These are phyloP conservation scores for Phaethon lepturus DNA, from an alignment of 2,113 vertebrate genomes.

Conservation along the genomic window DNA sequence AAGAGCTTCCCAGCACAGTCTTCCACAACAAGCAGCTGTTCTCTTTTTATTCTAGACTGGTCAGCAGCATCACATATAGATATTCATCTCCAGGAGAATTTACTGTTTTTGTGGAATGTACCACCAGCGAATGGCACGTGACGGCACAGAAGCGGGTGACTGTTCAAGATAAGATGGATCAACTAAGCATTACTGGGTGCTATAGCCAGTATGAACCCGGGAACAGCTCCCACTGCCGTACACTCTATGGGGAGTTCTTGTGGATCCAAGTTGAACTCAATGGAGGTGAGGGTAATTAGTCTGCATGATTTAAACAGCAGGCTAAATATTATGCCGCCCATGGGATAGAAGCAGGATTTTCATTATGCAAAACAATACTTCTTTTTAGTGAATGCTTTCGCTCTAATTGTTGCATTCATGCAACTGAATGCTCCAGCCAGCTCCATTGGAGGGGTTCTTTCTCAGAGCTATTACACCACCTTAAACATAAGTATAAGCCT, in stretches of 20 bases:
- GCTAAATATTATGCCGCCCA: neutral
- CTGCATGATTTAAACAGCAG: neutral
- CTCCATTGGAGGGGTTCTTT: neutral
- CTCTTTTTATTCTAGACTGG: slow-evolving; percentile 23
- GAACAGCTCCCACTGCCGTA: slow-evolving; percentile 75
- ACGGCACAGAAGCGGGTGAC: slow-evolving; percentile 82
- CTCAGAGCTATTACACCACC: neutral
- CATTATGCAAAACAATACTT: neutral
- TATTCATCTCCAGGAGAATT: slow-evolving; percentile 84
- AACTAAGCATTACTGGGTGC: slow-evolving; percentile 78
- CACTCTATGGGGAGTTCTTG: slow-evolving; percentile 69
- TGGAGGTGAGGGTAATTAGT: slow-evolving; percentile 75
- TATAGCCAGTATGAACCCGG: slow-evolving; percentile 72
- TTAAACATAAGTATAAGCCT: neutral
- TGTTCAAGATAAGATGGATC: slow-evolving; percentile 77
- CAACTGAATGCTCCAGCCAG: neutral
- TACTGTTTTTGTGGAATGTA: slow-evolving; percentile 85
- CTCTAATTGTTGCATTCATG: neutral
- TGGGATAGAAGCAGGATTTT: neutral
- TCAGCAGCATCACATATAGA: slow-evolving; percentile 81
- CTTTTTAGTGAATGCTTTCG: neutral
- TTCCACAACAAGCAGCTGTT: neutral
- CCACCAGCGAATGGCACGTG: slow-evolving; percentile 91
- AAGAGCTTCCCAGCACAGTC: neutral
- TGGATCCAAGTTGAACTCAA: slow-evolving; percentile 83